phyloP scores from a whole-genome alignment of 2,797 vertebrate genomes.

The Distichodus sexfasciatus region DNA sequence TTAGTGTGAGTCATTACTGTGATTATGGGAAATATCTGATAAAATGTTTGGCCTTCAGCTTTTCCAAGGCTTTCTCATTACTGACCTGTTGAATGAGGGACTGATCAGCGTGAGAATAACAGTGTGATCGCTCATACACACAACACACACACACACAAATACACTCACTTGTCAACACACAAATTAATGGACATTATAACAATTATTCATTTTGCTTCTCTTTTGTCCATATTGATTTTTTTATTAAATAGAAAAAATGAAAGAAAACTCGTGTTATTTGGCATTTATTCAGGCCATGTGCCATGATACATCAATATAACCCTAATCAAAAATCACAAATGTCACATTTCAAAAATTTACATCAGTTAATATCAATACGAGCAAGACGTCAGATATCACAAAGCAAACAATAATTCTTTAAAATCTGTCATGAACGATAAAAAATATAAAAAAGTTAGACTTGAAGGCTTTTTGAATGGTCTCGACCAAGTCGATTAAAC shows the following conservation, averaged over 20 bases:
- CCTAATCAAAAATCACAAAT: conserved; percentile 23
- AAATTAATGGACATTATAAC: too few species aligned
- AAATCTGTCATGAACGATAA: conserved; percentile 40
- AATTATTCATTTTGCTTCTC: neutral
- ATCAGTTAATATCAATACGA: conserved; percentile 34
- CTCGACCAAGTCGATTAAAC: conserved; percentile 21
- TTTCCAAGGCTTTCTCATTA: conserved; percentile 26
- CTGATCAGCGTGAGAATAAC: conserved; percentile 2
- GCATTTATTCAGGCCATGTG: conserved; percentile 41
- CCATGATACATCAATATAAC: conserved; percentile 29
- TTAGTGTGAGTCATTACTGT: neutral
- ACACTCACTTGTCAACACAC: too few species aligned
- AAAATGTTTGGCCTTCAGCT: neutral
- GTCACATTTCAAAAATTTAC: conserved; percentile 30
- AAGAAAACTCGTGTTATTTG: conserved; percentile 10
- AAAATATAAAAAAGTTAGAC: conserved; percentile 43
- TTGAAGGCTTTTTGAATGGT: conserved; percentile 34
- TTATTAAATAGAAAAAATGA: neutral
- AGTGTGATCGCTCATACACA: neutral
- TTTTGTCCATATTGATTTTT: neutral
- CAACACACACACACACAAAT: neutral
- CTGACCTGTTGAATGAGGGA: conserved; percentile 12
- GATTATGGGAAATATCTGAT: conserved; percentile 14
- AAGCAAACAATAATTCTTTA: conserved; percentile 34
- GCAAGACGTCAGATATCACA: conserved; percentile 31